Evolutionary conservation across 2,113 vertebrate genomes (phyloP).

Genomic region (Coptodon bakossiorum): DNA sequence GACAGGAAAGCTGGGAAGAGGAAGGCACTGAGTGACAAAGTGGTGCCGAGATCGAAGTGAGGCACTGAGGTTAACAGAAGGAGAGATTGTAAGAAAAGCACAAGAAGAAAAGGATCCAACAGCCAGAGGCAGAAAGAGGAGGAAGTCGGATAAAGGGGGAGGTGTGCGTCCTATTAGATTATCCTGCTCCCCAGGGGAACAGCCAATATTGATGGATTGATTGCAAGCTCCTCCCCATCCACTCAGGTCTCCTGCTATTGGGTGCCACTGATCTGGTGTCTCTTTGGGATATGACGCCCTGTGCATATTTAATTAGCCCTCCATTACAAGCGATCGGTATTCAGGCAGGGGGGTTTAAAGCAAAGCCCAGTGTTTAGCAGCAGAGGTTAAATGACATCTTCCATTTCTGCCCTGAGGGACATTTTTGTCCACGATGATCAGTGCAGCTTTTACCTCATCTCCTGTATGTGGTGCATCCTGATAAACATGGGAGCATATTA

Average conservation of each 20-base stretch:
- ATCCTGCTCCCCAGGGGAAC: slow-evolving; percentile 46
- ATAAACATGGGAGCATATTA: background rate
- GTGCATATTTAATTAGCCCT: slow-evolving; percentile 62
- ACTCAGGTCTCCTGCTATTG: slow-evolving; percentile 40
- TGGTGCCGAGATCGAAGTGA: background rate
- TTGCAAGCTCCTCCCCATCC: slow-evolving; percentile 54
- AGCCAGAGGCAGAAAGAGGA: background rate
- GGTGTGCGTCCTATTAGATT: slow-evolving; percentile 57
- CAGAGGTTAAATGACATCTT: slow-evolving; percentile 17
- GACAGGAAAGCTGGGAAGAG: background rate
- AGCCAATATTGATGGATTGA: slow-evolving; percentile 68
- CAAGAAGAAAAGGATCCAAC: background rate
- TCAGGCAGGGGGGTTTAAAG: background rate
- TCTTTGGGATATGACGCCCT: slow-evolving; percentile 44
- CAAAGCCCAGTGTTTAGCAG: background rate
- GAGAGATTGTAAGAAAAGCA: background rate
- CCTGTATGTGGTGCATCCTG: background rate
- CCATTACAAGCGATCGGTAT: slow-evolving; percentile 35
- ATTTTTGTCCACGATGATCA: background rate
- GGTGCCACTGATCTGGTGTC: slow-evolving; percentile 48
- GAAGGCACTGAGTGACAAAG: slow-evolving; percentile 20
- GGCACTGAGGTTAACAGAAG: background rate
- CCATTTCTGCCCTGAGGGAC: background rate
- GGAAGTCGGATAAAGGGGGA: slow-evolving; percentile 38
- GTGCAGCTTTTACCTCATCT: background rate